phyloP scores from a whole-genome alignment of 1,140 invertebrate genomes.

The Hormaphis cornu region DNA sequence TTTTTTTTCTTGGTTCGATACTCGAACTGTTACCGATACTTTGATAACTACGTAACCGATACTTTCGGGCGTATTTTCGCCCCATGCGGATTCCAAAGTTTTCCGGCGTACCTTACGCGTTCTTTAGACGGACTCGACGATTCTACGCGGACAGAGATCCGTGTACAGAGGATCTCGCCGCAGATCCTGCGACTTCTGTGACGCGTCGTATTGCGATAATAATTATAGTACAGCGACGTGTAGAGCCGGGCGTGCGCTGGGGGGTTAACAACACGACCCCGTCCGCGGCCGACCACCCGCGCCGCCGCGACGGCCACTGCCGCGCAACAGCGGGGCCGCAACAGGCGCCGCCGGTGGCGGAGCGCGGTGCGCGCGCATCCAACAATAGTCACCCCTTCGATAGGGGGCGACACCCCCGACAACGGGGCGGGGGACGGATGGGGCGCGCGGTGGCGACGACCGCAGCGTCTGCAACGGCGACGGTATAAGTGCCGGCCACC shows the following conservation, averaged over 20 bases:
- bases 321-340: slow-evolving; percentile 29
- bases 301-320: background rate
- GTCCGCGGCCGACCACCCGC: background rate
- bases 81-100: too few species aligned
- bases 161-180: too few species aligned
- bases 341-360: slow-evolving; percentile 19
- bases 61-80: too few species aligned
- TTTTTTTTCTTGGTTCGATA: too few species aligned
- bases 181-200: too few species aligned
- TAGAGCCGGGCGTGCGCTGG: background rate
- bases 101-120: too few species aligned
- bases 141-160: too few species aligned
- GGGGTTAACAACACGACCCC: background rate
- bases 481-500: slow-evolving; percentile 30
- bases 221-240: too few species aligned
- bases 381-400: slow-evolving; percentile 30
- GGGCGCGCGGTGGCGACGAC: slow-evolving; percentile 3
- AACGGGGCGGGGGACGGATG: background rate
- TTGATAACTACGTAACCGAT: too few species aligned
- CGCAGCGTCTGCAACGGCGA: slow-evolving; percentile 30
- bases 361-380: slow-evolving; percentile 24
- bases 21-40: too few species aligned
- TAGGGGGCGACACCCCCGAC: slow-evolving; percentile 23
- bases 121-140: too few species aligned
- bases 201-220: too few species aligned